Evolutionary conservation across 2,888 invertebrate genomes (phyloP).

Genomic region (Muschampia plurimacula): DNA sequence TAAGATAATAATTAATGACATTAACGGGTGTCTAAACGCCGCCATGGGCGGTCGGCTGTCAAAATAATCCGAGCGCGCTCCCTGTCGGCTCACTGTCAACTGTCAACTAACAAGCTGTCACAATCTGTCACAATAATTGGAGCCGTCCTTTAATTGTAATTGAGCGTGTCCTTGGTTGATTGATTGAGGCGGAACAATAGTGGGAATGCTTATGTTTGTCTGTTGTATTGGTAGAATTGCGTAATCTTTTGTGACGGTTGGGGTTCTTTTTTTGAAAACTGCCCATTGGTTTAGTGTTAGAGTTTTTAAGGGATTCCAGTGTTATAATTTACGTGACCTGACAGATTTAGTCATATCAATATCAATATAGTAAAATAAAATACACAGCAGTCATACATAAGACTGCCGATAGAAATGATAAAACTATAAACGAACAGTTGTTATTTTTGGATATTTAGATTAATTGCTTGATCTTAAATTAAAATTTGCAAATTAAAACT

Average conservation of each 20-base stretch:
- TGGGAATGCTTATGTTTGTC: constrained; percentile 5
- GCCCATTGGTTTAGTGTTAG: too few relatives aligned
- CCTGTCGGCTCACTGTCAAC: constrained; percentile 64
- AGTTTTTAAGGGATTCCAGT: too few relatives aligned
- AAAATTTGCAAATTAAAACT: too few relatives aligned
- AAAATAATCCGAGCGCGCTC: constrained; percentile 55
- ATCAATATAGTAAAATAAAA: too few relatives aligned
- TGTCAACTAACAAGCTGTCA: constrained; percentile 47
- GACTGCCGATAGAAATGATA: too few relatives aligned
- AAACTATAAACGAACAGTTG: too few relatives aligned
- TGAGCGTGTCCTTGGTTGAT: constrained; percentile 39
- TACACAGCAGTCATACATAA: too few relatives aligned
- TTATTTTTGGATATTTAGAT: too few relatives aligned
- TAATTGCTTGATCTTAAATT: too few relatives aligned
- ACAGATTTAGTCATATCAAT: too few relatives aligned
- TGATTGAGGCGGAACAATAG: constrained; percentile 42
- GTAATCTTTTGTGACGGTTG: neutral
- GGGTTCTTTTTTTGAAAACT: neutral
- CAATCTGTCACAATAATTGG: constrained; percentile 64
- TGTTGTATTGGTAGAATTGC: neutral
- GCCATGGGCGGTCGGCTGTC: constrained; percentile 66
- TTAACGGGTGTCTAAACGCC: constrained; percentile 37
- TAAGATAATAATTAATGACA: constrained; percentile 19
- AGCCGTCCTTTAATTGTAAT: constrained; percentile 13
- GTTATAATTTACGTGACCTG: too few relatives aligned